Percentiles rank a stretch among this genome's conserved stretches.
phyloP scores from a whole-genome alignment of 2,113 vertebrate species.

The Rhea pennata region DNA sequence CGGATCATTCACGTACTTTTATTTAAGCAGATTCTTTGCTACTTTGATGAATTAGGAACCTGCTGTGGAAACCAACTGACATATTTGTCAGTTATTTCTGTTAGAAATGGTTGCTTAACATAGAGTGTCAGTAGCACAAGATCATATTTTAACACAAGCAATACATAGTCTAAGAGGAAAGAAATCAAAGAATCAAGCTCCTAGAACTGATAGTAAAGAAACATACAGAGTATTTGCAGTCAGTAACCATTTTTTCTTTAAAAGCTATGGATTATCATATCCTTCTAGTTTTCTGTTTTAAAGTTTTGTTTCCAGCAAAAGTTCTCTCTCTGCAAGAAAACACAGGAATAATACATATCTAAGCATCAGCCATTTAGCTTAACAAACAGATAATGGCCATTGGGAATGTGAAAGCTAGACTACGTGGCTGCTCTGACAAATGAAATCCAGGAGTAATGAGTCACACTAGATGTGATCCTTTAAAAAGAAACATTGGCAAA shows the following conservation, averaged over 20 bases:
- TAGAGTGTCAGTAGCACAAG: not conserved
- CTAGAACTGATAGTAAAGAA: not conserved
- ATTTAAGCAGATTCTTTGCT: not conserved
- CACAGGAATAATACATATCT: constrained; percentile 40
- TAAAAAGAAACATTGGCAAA: constrained; percentile 72
- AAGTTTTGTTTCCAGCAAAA: constrained; percentile 11
- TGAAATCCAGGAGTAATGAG: constrained; percentile 69
- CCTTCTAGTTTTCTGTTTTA: not conserved
- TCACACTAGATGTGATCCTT: constrained; percentile 65
- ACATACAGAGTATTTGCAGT: not conserved
- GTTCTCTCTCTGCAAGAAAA: constrained; percentile 30
- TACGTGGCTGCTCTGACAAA: constrained; percentile 66
- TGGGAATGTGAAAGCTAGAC: constrained; percentile 54
- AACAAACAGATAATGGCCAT: constrained; percentile 67
- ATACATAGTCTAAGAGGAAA: not conserved
- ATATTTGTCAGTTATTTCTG: not conserved
- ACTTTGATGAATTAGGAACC: not conserved
- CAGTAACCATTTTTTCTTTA: not conserved
- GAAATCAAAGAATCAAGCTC: not conserved
- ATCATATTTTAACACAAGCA: not conserved
- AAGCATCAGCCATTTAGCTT: constrained; percentile 51
- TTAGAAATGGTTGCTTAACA: constrained; percentile 21
- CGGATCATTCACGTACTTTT: not conserved
- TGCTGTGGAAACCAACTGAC: not conserved
- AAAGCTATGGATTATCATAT: not conserved